Conservation (phyloP, 1,140 invertebrate species). For the Drosophila sp. region DNA sequence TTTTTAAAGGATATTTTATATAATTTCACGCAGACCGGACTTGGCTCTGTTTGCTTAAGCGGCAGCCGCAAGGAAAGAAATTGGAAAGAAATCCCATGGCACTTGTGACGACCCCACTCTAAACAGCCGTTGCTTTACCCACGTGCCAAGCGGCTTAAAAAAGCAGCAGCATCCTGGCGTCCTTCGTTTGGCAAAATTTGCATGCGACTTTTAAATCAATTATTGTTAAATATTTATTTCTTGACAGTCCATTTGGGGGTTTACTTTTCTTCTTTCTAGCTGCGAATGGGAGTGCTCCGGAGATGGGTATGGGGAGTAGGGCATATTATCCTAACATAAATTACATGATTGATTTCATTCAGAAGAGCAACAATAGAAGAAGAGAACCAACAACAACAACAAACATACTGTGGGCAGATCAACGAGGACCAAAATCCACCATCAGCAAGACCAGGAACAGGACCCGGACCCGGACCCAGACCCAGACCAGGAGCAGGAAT, state of each 20-base stretch:
- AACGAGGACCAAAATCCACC: conserved; percentile 5
- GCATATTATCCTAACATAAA: conserved; percentile 80
- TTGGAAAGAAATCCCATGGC: conserved; percentile 45
- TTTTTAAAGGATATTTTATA: conserved; percentile 81
- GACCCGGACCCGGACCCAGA: conserved; percentile 21
- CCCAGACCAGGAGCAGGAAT: not conserved
- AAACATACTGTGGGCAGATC: conserved; percentile 22
- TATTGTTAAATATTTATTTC: conserved; percentile 82
- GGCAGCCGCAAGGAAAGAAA: conserved; percentile 39
- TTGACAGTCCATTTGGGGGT: conserved; percentile 67
- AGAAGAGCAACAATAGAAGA: conserved; percentile 41
- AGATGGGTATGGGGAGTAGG: conserved; percentile 9
- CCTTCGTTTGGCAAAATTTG: conserved; percentile 54
- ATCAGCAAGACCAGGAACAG: conserved; percentile 14
- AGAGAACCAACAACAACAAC: conserved; percentile 8
- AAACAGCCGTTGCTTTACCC: conserved; percentile 73
- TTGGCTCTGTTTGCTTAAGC: conserved; percentile 59
- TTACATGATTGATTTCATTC: conserved; percentile 81
- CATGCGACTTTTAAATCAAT: conserved; percentile 81
- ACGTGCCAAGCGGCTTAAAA: conserved; percentile 77
- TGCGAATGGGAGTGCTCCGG: not conserved
- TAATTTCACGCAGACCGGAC: conserved; percentile 67
- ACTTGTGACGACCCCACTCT: conserved; percentile 4
- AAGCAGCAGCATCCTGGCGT: conserved; percentile 21
- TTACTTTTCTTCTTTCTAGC: conserved; percentile 11